phyloP scores from a whole-genome alignment of 2,113 vertebrate species.

The Vombatus ursinus region DNA sequence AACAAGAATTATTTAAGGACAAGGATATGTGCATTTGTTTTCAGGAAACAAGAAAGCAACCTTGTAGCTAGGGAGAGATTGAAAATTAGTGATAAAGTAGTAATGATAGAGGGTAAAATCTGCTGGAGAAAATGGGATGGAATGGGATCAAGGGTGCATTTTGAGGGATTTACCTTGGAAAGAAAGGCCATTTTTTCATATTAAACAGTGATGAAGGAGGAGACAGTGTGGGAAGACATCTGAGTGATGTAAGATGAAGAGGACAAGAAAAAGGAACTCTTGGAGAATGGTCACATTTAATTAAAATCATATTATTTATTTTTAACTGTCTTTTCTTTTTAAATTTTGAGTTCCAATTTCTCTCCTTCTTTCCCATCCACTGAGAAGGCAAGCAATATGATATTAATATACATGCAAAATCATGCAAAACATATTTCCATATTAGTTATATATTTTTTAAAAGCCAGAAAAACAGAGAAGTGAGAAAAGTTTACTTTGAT shows the following conservation, averaged over 20 bases:
- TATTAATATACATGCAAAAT: neutral
- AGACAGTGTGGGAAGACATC: neutral
- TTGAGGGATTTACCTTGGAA: neutral
- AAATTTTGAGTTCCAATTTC: neutral
- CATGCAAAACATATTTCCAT: neutral
- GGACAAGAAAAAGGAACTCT: neutral
- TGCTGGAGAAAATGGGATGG: neutral
- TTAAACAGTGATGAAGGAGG: neutral
- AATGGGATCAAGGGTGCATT: neutral
- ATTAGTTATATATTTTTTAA: neutral
- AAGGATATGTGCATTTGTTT: neutral
- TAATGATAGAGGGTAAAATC: neutral
- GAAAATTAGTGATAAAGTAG: neutral
- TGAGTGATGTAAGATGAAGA: neutral
- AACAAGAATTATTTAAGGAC: neutral
- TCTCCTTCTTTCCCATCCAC: neutral
- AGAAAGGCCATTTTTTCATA: neutral
- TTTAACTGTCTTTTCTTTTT: neutral
- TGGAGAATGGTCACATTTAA: neutral
- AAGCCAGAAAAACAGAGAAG: neutral
- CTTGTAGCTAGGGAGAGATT: neutral
- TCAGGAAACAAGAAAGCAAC: neutral
- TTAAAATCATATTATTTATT: neutral
- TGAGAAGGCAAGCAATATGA: neutral
- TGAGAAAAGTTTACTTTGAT: neutral